Conservation (phyloP, 2,888 invertebrate species). For the Lepeophtheirus nordmannii region DNA sequence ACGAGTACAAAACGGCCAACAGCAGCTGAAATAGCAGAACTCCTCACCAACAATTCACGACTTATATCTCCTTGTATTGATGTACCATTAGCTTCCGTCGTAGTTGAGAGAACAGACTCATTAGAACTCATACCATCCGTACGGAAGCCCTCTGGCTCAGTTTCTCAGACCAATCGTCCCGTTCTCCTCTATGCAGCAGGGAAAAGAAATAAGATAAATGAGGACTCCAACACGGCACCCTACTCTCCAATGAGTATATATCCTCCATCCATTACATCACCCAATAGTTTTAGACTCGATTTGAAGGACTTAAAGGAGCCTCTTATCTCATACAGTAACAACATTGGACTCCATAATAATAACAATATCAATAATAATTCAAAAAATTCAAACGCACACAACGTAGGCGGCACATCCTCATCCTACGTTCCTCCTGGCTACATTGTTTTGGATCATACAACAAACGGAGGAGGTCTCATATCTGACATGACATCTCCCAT, state of each 20-base stretch:
- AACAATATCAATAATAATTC: not conserved
- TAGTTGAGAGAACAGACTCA: conserved; percentile 50
- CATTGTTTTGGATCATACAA: conserved; percentile 20
- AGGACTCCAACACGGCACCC: conserved; percentile 3
- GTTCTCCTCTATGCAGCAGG: not conserved
- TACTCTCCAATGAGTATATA: not conserved
- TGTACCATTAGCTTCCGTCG: conserved; percentile 51
- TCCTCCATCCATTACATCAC: not conserved
- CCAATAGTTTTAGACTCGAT: not conserved
- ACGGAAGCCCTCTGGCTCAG: conserved; percentile 26
- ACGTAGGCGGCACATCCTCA: not conserved
- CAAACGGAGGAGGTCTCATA: not conserved
- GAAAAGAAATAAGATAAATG: conserved; percentile 1
- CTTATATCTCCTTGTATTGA: conserved; percentile 63
- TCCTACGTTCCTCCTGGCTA: conserved; percentile 21
- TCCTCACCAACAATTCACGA: conserved; percentile 57
- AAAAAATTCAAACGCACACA: not conserved
- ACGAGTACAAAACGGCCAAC: conserved; percentile 54
- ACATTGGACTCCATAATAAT: not conserved
- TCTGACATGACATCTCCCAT: not conserved
- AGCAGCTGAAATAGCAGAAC: conserved; percentile 62
- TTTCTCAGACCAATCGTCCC: conserved; percentile 20
- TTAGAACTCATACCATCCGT: conserved; percentile 41
- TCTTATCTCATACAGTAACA: not conserved
- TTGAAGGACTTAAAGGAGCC: not conserved